These are phyloP conservation scores for Cydia strobilella DNA, from an alignment of 1,140 invertebrate genomes.

Conservation along the genomic window DNA sequence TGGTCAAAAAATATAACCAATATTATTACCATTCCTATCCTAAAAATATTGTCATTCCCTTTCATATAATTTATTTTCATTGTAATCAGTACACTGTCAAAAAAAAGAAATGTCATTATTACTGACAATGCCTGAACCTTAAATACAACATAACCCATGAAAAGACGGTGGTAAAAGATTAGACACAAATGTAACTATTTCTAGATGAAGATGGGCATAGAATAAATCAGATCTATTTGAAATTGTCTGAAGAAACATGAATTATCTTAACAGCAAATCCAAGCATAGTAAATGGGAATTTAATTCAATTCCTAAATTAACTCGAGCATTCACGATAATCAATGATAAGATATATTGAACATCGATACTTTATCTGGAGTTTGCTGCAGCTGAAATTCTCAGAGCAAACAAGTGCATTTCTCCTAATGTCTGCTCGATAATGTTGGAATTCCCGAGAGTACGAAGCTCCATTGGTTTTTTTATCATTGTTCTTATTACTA, in stretches of 20 bases:
- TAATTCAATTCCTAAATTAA: neutral
- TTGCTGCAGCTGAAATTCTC: neutral
- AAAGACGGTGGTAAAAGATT: too few relatives aligned
- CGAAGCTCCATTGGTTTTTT: neutral
- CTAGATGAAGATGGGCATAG: too few relatives aligned
- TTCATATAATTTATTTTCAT: too few relatives aligned
- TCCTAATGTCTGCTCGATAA: constrained; percentile 6
- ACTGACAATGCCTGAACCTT: too few relatives aligned
- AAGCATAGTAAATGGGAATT: neutral
- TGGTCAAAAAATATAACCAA: neutral
- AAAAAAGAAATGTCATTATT: too few relatives aligned
- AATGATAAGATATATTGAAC: neutral
- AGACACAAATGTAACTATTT: too few relatives aligned
- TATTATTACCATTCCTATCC: neutral
- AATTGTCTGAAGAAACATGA: too few relatives aligned
- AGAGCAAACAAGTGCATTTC: constrained; percentile 7
- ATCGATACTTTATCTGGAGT: neutral
- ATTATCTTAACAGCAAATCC: neutral
- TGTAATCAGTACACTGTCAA: too few relatives aligned
- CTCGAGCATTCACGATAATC: neutral
- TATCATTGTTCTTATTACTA: constrained; percentile 23
- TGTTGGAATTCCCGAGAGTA: neutral
- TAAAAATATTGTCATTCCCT: too few relatives aligned
- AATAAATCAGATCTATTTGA: too few relatives aligned
- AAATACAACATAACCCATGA: too few relatives aligned